Base-by-base conservation (phyloP, 2,113 vertebrate species). In the Brienomyrus longianalis region DNA sequence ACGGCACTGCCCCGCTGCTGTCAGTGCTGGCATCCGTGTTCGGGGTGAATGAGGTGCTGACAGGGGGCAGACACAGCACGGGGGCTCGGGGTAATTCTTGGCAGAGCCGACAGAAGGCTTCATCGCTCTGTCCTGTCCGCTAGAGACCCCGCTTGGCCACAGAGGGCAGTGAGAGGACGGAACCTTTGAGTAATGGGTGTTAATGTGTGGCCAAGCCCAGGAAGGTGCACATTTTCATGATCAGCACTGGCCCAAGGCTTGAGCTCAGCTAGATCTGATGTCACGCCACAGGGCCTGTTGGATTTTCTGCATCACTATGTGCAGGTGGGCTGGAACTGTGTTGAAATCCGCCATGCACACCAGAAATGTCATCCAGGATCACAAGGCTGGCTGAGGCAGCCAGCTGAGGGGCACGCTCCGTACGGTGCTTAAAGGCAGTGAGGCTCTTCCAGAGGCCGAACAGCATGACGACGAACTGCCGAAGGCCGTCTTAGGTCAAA, bases 151-250 rank as follows among this genome's bases (percentile, higher is more conserved):
- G 31, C 11, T 39, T 43, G 35, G 74, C 35, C 35, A 43, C 13
- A 19, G 74, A 35, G 15, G 35, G 74, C 31, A 80, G 31, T 7
- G 15, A 43, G 74, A 80, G 35, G 74, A 19, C 35, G 6, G 39
- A 39, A 43, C 74, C 74, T n/a, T 80, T 80, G 74, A 80, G 35
- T 80, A 80, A 80, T 80, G 74, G 74, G 74, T 80, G 74, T 80
- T 80, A 80, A 80, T 80, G 39, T 80, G 74, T 43, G 74, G 31
- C 74, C 17, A 39, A 35, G 39, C 35, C 31, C 74, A 80, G 74
- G 35, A 80, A 80, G 74, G 35, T 19, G 1, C 74, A 80, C 74
- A 80, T 80, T 80, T 70, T 80, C 31, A 35, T 19, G 74, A 43
- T 80, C 74, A 80, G 31, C 35, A 80, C 39, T 43, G 74, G 74